phyloP scores from a whole-genome alignment of 1,140 invertebrate genomes.

The Drosophila kohkoa region DNA sequence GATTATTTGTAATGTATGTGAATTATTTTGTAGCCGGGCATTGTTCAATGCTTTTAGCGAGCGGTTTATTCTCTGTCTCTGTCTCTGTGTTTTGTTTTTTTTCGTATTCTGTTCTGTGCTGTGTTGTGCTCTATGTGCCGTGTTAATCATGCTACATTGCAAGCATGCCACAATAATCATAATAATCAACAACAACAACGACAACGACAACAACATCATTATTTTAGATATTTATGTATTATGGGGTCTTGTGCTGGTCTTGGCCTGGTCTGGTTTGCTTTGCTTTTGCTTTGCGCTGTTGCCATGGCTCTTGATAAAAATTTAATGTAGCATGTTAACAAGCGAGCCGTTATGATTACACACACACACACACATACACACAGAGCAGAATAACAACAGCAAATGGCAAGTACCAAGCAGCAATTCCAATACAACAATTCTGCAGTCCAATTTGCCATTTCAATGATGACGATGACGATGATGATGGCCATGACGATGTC shows the following conservation, averaged over 20 bases:
- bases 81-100: conserved; percentile 10
- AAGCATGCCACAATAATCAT: conserved; percentile 74
- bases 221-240: conserved; percentile 80
- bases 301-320: conserved; percentile 81
- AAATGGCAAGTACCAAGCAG: conserved; percentile 59
- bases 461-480: conserved; percentile 45
- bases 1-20: conserved; percentile 78
- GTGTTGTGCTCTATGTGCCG: conserved; percentile 24
- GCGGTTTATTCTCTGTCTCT: conserved; percentile 13
- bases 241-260: conserved; percentile 21
- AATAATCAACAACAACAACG: conserved; percentile 65
- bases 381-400: conserved; percentile 31
- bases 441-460: conserved; percentile 80
- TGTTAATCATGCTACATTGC: conserved; percentile 81
- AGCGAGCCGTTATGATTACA: conserved; percentile 80
- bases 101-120: not conserved
- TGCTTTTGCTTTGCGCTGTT: conserved; percentile 43
- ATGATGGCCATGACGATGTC: conserved; percentile 41
- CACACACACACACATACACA: conserved; percentile 54
- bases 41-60: conserved; percentile 74
- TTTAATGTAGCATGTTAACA: conserved; percentile 84
- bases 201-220: conserved; percentile 72
- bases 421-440: conserved; percentile 74
- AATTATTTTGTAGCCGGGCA: conserved; percentile 47
- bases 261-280: conserved; percentile 8